Evolutionary conservation across 1,140 invertebrate genomes (phyloP).

Genomic region (Drosophila asahinai): DNA sequence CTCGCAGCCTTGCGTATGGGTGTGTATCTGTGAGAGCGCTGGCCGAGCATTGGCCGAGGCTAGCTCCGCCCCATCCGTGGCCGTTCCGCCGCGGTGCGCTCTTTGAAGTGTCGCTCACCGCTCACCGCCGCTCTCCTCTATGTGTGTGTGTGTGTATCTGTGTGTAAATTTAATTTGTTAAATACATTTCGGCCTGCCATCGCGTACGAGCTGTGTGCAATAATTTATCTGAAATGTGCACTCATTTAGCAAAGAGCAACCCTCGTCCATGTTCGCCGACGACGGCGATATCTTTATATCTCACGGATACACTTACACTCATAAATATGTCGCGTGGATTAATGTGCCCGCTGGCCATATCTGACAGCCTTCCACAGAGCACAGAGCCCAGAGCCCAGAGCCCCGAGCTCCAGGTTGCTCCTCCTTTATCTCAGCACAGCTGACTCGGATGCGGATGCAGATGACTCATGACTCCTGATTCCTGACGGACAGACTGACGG

Average conservation of each 20-base stretch:
- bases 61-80: conserved; percentile 35
- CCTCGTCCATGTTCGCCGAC: conserved; percentile 69
- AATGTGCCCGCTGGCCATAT: conserved; percentile 82
- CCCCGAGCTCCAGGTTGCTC: not conserved
- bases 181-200: conserved; percentile 76
- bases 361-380: conserved; percentile 67
- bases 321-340: conserved; percentile 83
- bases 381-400: not conserved
- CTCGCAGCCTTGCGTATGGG: conserved; percentile 2
- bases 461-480: conserved; percentile 30
- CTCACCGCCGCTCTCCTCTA: not conserved
- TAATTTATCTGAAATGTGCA: conserved; percentile 84
- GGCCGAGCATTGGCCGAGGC: conserved; percentile 12
- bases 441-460: conserved; percentile 4
- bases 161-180: conserved; percentile 84
- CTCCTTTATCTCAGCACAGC: not conserved
- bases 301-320: conserved; percentile 76
- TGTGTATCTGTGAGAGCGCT: conserved; percentile 45
- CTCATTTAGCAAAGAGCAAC: conserved; percentile 80
- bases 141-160: conserved; percentile 42
- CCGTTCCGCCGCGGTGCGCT: conserved; percentile 58
- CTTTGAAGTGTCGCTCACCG: conserved; percentile 59
- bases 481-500: conserved; percentile 7
- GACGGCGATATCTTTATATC: conserved; percentile 78
- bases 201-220: conserved; percentile 80